phyloP scores from a whole-genome alignment of 2,113 vertebrate species.

The Hypocryptadius cinnamomeus region DNA sequence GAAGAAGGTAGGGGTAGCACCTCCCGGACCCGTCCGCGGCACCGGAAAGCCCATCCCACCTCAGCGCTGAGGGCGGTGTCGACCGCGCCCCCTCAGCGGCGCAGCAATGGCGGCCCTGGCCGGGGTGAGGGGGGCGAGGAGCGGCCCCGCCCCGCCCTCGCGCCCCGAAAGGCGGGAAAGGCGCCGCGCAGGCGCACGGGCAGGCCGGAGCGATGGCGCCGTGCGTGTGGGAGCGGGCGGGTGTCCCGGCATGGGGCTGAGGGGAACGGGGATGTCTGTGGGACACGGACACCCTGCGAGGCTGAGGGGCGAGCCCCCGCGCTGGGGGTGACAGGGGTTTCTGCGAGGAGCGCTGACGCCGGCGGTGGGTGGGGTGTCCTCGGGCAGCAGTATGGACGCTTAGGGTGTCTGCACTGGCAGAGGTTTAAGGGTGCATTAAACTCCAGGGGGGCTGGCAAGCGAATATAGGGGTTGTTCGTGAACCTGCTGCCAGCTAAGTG shows the following conservation, averaged over 20 bases:
- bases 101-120: too few species aligned
- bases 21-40: accelerated
- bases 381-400: too few species aligned
- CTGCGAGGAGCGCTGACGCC: accelerated
- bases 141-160: neutral
- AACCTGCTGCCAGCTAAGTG: neutral
- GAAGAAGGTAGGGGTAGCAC: accelerated
- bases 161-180: neutral
- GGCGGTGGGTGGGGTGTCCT: neutral
- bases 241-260: neutral
- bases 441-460: neutral
- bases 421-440: neutral
- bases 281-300: accelerated
- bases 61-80: accelerated
- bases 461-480: accelerated
- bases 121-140: accelerated
- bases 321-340: accelerated
- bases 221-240: neutral
- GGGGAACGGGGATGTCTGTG: accelerated
- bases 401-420: too few species aligned
- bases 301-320: neutral
- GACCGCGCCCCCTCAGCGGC: accelerated
- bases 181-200: accelerated
- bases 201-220: accelerated
- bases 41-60: neutral